Conservation (phyloP, 2,113 vertebrate species). For the Ammodytes dubius region DNA sequence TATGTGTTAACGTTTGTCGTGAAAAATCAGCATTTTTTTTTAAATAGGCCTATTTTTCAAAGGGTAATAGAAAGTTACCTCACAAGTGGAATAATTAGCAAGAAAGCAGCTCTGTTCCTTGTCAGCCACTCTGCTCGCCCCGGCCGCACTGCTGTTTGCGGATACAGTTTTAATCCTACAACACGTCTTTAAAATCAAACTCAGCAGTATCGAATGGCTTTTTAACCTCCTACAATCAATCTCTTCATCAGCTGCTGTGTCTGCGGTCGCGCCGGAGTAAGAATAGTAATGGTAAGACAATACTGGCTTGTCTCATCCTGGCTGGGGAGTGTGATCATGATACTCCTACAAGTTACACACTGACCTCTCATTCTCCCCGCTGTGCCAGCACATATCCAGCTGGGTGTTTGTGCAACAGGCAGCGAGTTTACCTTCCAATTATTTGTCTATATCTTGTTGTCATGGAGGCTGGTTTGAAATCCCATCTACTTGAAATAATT, state of each 20-base stretch:
- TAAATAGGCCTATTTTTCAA: not conserved
- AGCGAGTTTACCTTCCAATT: conserved; percentile 27
- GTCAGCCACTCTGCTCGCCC: conserved; percentile 41
- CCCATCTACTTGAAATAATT: not conserved
- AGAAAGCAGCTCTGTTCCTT: conserved; percentile 60
- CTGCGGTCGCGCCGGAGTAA: conserved; percentile 59
- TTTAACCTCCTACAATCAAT: conserved; percentile 79
- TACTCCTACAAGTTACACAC: conserved; percentile 55
- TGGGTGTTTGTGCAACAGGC: conserved; percentile 18
- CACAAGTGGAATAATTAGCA: conserved; percentile 53
- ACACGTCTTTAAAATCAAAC: conserved; percentile 68
- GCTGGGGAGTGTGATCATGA: conserved; percentile 47
- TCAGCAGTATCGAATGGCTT: conserved; percentile 74
- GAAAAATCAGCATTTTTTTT: conserved; percentile 29
- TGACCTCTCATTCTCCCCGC: conserved; percentile 15
- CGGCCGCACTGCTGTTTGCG: conserved; percentile 19
- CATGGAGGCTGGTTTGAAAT: not conserved
- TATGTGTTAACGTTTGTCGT: conserved; percentile 25
- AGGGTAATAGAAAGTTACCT: conserved; percentile 25
- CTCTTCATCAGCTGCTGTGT: conserved; percentile 77
- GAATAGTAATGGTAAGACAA: conserved; percentile 85
- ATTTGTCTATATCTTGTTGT: conserved; percentile 6
- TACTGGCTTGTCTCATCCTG: conserved; percentile 77
- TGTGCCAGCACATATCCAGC: conserved; percentile 27
- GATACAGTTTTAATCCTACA: conserved; percentile 70